Base-by-base conservation (phyloP, 2,888 invertebrate species). In the Caenorhabditis sp. region DNA sequence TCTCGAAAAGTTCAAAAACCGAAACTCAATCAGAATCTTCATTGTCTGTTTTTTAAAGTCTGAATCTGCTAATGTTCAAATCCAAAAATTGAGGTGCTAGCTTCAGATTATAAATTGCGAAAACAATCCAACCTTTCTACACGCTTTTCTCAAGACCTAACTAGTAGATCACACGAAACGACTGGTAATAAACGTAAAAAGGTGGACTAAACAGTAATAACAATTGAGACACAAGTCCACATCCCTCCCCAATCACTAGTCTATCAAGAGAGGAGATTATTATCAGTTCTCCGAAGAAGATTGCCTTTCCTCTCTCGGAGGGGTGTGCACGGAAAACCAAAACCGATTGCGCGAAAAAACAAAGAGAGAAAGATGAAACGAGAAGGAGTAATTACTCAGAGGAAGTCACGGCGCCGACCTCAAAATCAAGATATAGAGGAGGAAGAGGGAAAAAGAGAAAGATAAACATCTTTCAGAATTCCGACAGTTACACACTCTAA, bases 141-240 rank as follows among this genome's bases (percentile, higher is more conserved):
- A n/a, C n/a, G n/a, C 44, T 19, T 35, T 19, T 31, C 28, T 38
- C 7, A 16, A 41, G 68, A 38, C 54, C 47, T 47, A 58, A 70
- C 70, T 49, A 72, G 47, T 49, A 59, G 28, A 58, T 59, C 70
- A 54, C 63, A 26, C 14, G 26, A 54, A 56, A 35, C 3, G 14
- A 26, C 51, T 49, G 73, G 63, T 64, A 56, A 64, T 74, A 76
- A 76, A 76, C 59, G 68, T 66, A 58, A 16, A 49, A 49, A n/a
- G n/a, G n/a, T n/a, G n/a, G n/a, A n/a, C n/a, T n/a, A n/a, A 58
- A 47, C 61, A 79, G 70, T 69, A 79, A 69, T 63, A 79, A 79
- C 69, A 70, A 70, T 68, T 41, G 56, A 56, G 64, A 74, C 41
- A 74, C 41, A 68, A 64, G 49, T 49, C 35, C 47, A 28, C 16